Conservation (phyloP, 1,140 invertebrate species). For the Lasioglossum albipes region DNA sequence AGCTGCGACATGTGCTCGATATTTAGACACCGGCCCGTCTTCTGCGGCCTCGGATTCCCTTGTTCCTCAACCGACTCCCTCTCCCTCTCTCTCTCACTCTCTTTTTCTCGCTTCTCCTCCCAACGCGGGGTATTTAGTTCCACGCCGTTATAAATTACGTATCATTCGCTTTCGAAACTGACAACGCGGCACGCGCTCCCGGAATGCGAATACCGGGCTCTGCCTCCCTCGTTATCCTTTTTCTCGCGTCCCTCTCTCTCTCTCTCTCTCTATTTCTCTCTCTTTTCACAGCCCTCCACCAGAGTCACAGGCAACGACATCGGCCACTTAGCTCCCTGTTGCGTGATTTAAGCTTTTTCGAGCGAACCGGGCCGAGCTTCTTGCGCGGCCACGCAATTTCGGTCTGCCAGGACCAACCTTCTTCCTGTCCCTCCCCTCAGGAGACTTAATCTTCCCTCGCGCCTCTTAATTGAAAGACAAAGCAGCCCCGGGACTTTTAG, state of each 20-base stretch:
- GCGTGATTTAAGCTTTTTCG: constrained; percentile 53
- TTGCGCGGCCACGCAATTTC: background rate
- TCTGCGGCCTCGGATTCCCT: constrained; percentile 22
- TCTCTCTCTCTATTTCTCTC: background rate
- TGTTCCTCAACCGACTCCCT: background rate
- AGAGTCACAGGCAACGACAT: background rate
- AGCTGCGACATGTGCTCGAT: constrained; percentile 64
- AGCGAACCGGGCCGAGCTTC: constrained; percentile 7
- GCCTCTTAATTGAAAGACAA: no score
- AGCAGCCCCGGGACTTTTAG: no score
- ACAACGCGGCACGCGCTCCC: constrained; percentile 62
- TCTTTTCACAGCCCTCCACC: background rate
- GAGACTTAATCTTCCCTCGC: no score
- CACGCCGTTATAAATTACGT: constrained; percentile 67
- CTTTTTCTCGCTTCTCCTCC: constrained; percentile 12
- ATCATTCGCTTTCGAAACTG: constrained; percentile 66
- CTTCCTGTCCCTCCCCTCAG: no score
- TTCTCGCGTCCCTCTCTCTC: constrained; percentile 8
- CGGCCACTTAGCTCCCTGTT: constrained; percentile 49
- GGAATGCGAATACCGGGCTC: constrained; percentile 60
- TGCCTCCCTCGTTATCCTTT: constrained; percentile 35
- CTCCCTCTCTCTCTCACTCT: constrained; percentile 18
- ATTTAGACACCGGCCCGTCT: constrained; percentile 62
- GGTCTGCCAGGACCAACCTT: background rate
- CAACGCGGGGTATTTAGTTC: constrained; percentile 59